phyloP scores from a whole-genome alignment of 2,797 vertebrate species.

The Danio kyathit region DNA sequence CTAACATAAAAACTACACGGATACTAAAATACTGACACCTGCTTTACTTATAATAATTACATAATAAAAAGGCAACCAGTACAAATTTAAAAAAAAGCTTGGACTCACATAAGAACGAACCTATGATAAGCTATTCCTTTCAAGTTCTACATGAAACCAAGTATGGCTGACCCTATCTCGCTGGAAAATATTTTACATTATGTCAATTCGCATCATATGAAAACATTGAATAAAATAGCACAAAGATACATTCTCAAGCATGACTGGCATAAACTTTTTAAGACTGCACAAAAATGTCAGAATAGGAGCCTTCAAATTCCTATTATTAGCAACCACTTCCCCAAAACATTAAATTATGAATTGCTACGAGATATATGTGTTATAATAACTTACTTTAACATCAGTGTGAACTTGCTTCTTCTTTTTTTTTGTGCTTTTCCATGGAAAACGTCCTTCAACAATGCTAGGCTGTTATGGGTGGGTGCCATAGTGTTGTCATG shows the following conservation, averaged over 20 bases:
- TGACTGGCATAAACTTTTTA: background rate
- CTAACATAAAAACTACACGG: too few relatives aligned
- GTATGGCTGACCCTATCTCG: background rate
- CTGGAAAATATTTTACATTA: background rate
- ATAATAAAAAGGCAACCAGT: background rate
- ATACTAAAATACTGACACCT: too few relatives aligned
- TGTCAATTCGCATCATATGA: background rate
- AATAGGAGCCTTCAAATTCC: background rate
- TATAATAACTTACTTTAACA: background rate
- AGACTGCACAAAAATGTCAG: background rate
- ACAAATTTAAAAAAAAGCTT: background rate
- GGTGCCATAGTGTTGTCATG: background rate
- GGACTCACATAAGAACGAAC: background rate
- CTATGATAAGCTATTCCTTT: background rate
- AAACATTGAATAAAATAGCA: background rate
- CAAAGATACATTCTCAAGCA: background rate
- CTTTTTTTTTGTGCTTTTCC: background rate
- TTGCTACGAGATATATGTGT: background rate
- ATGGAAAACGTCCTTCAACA: background rate
- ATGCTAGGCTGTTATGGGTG: background rate
- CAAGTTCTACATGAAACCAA: background rate
- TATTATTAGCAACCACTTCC: background rate
- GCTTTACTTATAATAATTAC: background rate
- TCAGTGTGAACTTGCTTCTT: too few relatives aligned
- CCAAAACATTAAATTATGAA: background rate